Percentiles rank a stretch among this genome's conserved stretches.
Conservation (phyloP, 2,113 vertebrate species). For the Aphelocoma coerulescens region DNA sequence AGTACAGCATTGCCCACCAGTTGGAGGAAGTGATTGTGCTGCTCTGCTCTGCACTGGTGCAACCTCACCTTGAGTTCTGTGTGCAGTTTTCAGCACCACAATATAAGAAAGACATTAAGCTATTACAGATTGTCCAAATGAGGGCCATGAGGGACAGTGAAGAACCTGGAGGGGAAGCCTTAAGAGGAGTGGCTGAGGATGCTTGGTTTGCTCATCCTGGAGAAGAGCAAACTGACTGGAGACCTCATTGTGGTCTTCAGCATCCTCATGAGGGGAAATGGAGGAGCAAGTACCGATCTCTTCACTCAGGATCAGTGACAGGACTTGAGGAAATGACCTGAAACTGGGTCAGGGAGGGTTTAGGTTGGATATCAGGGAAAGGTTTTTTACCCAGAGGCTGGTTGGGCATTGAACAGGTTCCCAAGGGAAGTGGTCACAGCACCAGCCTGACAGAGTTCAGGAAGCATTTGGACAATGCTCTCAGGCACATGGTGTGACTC, state of each 20-base stretch:
- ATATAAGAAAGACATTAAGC: not conserved
- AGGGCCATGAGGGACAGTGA: not conserved
- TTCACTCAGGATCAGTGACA: not conserved
- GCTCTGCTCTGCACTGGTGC: not conserved
- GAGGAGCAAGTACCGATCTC: not conserved
- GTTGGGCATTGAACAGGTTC: not conserved
- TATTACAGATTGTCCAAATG: not conserved
- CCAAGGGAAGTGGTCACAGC: not conserved
- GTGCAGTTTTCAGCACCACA: not conserved
- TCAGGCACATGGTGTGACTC: not conserved
- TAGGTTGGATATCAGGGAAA: not conserved
- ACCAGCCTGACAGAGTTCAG: not conserved
- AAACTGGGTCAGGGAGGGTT: not conserved
- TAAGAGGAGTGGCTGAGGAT: not conserved
- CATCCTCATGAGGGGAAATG: not conserved
- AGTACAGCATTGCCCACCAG: not conserved
- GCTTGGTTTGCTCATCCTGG: not conserved
- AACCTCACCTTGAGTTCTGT: not conserved
- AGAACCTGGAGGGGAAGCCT: not conserved
- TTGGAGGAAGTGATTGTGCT: not conserved
- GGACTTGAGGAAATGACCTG: not conserved
- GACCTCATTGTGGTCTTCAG: not conserved
- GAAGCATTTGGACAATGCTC: not conserved
- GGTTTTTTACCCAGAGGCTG: not conserved
- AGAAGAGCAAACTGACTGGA: not conserved